A percentile compares a stretch with the other conserved stretches of the same genome.
These are phyloP conservation scores for Progne subis DNA, from an alignment of 2,113 vertebrate species.

Conservation along the genomic window DNA sequence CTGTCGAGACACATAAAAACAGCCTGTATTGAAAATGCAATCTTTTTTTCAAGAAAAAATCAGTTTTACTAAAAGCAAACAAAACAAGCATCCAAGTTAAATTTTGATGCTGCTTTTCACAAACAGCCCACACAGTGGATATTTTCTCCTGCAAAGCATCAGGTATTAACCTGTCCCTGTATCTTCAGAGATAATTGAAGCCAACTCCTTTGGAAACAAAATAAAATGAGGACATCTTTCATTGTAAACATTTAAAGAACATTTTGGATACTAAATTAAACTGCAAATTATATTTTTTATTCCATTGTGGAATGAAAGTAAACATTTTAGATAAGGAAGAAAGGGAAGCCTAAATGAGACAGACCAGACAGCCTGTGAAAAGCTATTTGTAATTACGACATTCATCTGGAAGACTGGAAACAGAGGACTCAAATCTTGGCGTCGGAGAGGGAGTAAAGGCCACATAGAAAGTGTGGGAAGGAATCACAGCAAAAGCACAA, in stretches of 20 bases:
- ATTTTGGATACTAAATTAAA: neutral
- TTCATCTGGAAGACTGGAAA: neutral
- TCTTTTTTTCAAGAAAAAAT: neutral
- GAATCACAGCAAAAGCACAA: neutral
- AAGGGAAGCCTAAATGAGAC: neutral
- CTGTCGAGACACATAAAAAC: neutral
- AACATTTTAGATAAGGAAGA: neutral
- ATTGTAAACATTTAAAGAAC: neutral
- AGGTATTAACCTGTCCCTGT: conserved; percentile 17
- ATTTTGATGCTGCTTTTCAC: conserved; percentile 16
- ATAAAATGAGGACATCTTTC: neutral
- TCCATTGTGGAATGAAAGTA: neutral
- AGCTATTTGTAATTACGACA: neutral
- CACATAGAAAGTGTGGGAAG: neutral
- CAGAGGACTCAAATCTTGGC: neutral
- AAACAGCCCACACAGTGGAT: neutral
- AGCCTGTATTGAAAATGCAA: neutral
- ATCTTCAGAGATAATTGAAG: neutral
- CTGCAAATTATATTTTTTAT: neutral
- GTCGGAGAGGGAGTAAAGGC: neutral
- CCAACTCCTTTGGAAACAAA: neutral
- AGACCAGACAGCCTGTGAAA: neutral
- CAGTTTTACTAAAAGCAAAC: neutral
- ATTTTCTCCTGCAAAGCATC: conserved; percentile 21
- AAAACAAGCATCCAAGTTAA: neutral